phyloP scores from a whole-genome alignment of 2,113 vertebrate species.

The Scartelaos histophorus region DNA sequence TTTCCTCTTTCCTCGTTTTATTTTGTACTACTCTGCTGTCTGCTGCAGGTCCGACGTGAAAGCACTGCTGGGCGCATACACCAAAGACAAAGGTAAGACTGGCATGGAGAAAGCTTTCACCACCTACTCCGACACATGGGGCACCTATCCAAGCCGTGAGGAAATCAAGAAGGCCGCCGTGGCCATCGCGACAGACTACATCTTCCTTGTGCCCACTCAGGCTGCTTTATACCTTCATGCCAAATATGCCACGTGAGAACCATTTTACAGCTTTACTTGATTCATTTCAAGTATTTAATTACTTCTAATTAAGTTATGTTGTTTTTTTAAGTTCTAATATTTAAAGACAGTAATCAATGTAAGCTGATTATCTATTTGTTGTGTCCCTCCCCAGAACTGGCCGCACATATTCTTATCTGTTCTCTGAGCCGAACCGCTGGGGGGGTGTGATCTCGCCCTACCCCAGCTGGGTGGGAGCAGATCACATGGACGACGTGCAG shows the following conservation, averaged over 20 bases:
- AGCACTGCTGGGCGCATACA: slow-evolving; percentile 73
- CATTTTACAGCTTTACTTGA: not conserved
- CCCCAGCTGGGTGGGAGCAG: slow-evolving; percentile 89
- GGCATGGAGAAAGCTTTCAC: slow-evolving; percentile 68
- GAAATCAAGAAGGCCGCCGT: slow-evolving; percentile 85
- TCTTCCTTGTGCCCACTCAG: slow-evolving; percentile 88
- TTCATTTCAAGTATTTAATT: too few species aligned
- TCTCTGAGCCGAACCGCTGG: slow-evolving; percentile 84
- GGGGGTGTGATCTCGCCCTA: slow-evolving; percentile 61
- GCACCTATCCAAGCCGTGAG: slow-evolving; percentile 57
- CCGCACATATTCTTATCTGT: slow-evolving; percentile 87
- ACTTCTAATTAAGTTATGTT: too few species aligned
- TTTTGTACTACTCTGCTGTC: not conserved
- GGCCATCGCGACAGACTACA: slow-evolving; percentile 81
- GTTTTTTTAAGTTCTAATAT: not conserved
- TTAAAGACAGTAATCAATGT: not conserved
- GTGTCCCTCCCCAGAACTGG: slow-evolving; percentile 67
- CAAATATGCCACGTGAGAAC: slow-evolving; percentile 80
- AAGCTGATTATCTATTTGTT: not conserved
- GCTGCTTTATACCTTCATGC: slow-evolving; percentile 80
- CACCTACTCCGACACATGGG: slow-evolving; percentile 81
- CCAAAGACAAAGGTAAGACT: slow-evolving; percentile 65
- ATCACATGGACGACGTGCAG: slow-evolving; percentile 90
- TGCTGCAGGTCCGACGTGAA: slow-evolving; percentile 76
- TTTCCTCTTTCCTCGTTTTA: too few species aligned